Percentiles rank a stretch among this genome's conserved stretches.
These are phyloP conservation scores for Australoheros scitulus DNA, from an alignment of 2,113 vertebrate genomes.

Conservation along the genomic window DNA sequence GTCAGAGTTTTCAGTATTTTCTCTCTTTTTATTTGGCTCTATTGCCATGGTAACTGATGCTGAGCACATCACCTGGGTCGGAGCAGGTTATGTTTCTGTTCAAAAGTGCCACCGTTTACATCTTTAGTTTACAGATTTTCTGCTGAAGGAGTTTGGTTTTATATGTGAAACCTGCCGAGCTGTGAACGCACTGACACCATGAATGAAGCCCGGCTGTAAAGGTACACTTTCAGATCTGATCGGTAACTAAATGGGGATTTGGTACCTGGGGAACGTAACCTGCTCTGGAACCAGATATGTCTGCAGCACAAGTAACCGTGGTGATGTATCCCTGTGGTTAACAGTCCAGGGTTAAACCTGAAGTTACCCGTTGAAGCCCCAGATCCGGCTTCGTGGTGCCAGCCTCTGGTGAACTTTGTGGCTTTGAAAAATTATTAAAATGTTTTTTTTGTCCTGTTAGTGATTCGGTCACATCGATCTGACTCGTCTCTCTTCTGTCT, in stretches of 20 bases:
- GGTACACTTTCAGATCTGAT: no score
- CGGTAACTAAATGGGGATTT: no score
- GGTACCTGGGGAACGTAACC: background rate
- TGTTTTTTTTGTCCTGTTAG: background rate
- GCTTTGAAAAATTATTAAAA: background rate
- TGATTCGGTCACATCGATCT: background rate
- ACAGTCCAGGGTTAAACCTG: background rate
- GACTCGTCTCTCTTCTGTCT: background rate
- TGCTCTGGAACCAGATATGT: rapidly evolving
- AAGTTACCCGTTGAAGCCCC: background rate
- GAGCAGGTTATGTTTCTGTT: background rate
- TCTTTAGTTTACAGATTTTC: background rate
- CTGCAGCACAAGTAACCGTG: background rate
- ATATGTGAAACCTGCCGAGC: background rate
- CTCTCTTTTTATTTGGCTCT: background rate
- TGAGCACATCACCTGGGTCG: background rate
- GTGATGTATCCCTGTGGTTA: rapidly evolving
- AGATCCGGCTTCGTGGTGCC: background rate
- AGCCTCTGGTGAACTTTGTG: background rate
- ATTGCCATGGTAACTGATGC: background rate
- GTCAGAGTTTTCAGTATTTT: rapidly evolving
- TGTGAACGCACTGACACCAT: background rate
- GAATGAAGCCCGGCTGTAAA: background rate
- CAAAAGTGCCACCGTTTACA: background rate
- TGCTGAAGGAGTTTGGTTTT: background rate